Evolutionary conservation across 2,113 vertebrate genomes (phyloP).

Genomic region (Paramisgurnus dabryanus): DNA sequence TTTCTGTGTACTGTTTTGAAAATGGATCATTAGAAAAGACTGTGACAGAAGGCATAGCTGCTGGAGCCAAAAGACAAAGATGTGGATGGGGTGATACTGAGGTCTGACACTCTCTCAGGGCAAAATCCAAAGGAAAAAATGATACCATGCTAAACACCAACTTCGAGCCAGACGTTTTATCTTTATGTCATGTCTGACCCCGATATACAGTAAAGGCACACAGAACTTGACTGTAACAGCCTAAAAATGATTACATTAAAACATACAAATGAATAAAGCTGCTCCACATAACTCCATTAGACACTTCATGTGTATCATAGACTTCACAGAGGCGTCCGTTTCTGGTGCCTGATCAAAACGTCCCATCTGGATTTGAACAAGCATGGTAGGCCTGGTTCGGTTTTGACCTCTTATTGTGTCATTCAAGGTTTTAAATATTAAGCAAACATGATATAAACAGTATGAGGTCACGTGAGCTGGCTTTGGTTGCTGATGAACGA

Average conservation of each 20-base stretch:
- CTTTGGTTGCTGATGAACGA: conserved; percentile 45
- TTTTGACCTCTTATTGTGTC: conserved; percentile 44
- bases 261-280: conserved; percentile 7
- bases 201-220: conserved; percentile 3
- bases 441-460: conserved; percentile 19
- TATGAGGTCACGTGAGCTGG: conserved; percentile 24
- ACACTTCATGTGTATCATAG: neutral
- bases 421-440: conserved; percentile 23
- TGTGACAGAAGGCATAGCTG: conserved; percentile 39
- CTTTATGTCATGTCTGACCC: neutral
- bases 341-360: neutral
- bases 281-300: conserved; percentile 2
- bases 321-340: neutral
- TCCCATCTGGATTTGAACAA: neutral
- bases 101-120: conserved; percentile 6
- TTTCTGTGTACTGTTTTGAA: conserved; percentile 48
- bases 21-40: conserved; percentile 40
- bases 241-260: neutral
- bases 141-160: neutral
- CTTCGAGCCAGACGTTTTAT: neutral
- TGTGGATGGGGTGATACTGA: conserved; percentile 31
- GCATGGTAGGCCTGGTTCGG: conserved; percentile 13
- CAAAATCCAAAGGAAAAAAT: conserved; percentile 10
- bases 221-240: neutral
- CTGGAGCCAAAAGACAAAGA: conserved; percentile 11